Evolutionary conservation across 2,113 vertebrate genomes (phyloP).

Genomic region (Orientallactaga bullata): DNA sequence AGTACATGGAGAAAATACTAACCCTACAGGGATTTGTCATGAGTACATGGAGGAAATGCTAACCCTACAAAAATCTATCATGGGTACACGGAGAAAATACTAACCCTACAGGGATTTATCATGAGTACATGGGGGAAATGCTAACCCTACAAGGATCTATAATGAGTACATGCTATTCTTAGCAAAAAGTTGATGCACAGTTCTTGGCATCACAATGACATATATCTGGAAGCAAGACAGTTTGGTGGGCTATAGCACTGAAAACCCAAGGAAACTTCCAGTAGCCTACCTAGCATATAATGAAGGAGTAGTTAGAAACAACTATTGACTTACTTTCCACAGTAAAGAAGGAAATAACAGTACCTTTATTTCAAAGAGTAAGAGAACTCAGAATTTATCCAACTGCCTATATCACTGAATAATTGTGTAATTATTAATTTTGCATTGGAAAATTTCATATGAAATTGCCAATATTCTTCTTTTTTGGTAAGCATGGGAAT

Average conservation of each 20-base stretch:
- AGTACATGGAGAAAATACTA: too few relatives aligned
- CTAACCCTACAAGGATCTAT: too few relatives aligned
- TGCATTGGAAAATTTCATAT: not conserved
- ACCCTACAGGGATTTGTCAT: too few relatives aligned
- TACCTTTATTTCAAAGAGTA: slow-evolving; percentile 5
- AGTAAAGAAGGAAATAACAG: not conserved
- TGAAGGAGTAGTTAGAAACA: not conserved
- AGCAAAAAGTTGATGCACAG: not conserved
- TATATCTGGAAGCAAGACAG: not conserved
- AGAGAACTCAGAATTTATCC: not conserved
- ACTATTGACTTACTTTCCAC: not conserved
- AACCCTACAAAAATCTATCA: too few relatives aligned
- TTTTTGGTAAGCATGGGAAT: not conserved
- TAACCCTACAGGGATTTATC: not conserved
- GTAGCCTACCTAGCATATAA: not conserved
- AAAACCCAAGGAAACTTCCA: not conserved
- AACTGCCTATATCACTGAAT: not conserved
- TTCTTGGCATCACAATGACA: not conserved
- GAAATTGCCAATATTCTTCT: not conserved
- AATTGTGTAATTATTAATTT: not conserved
- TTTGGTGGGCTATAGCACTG: not conserved
- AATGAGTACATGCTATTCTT: not conserved
- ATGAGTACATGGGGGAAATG: not conserved
- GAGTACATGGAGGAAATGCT: too few relatives aligned
- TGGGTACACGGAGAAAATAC: not conserved